Conservation (phyloP, 2,888 invertebrate species). For the Vesta saturnalis region DNA sequence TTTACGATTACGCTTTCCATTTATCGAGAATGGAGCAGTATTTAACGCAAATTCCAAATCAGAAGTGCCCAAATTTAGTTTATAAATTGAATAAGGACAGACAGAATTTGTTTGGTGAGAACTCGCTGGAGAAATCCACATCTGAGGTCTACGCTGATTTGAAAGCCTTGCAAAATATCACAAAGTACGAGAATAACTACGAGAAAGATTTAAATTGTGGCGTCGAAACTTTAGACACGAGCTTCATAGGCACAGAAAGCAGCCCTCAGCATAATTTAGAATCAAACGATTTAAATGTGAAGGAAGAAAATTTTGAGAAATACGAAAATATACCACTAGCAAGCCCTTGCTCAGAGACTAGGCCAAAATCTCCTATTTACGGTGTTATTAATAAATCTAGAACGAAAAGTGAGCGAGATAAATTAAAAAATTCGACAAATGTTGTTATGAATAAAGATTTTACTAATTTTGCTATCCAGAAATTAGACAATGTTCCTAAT, state of each 20-base stretch:
- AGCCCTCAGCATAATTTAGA: constrained; percentile 48
- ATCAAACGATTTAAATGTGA: constrained; percentile 50
- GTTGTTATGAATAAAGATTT: constrained; percentile 39
- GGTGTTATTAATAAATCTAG: constrained; percentile 55
- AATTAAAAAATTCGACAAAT: constrained; percentile 25
- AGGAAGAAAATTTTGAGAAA: constrained; percentile 40
- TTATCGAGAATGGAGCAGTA: constrained; percentile 75
- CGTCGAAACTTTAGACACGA: constrained; percentile 52
- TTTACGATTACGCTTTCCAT: constrained; percentile 78
- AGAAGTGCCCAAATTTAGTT: constrained; percentile 59
- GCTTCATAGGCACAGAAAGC: constrained; percentile 55
- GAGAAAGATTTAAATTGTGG: constrained; percentile 51
- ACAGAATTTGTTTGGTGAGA: constrained; percentile 42
- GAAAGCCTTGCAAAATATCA: constrained; percentile 56
- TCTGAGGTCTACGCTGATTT: constrained; percentile 60
- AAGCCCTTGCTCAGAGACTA: constrained; percentile 51
- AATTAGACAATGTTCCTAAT: constrained; percentile 29
- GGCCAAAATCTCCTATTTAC: constrained; percentile 51
- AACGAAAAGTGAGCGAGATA: constrained; percentile 18
- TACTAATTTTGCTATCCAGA: constrained; percentile 22
- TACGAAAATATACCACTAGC: constrained; percentile 49
- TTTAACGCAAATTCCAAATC: constrained; percentile 61
- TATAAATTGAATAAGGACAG: constrained; percentile 55
- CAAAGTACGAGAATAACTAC: constrained; percentile 47
- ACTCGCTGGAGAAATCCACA: constrained; percentile 56